These are phyloP conservation scores for Saguinus imperator DNA, from an alignment of 2,113 vertebrate genomes.

Conservation along the genomic window DNA sequence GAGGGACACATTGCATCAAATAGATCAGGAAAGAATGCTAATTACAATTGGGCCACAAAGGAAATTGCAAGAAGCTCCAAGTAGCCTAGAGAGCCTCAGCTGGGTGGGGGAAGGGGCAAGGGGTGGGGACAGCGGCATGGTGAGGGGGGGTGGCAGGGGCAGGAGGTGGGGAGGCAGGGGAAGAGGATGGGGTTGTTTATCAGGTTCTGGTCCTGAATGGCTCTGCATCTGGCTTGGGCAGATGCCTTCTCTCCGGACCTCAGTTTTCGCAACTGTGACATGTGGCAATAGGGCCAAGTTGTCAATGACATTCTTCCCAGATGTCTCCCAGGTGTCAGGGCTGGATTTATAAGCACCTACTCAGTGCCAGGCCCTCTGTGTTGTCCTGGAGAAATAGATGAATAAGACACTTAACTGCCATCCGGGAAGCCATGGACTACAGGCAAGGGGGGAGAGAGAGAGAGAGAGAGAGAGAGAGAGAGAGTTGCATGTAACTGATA, in stretches of 20 bases:
- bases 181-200: too few species aligned
- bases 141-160: not conserved
- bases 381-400: not conserved
- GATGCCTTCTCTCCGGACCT: not conserved
- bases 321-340: not conserved
- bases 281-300: not conserved
- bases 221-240: not conserved
- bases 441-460: not conserved
- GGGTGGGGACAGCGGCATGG: not conserved
- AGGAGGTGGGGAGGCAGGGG: too few species aligned
- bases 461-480: too few species aligned
- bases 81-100: not conserved
- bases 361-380: not conserved
- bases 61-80: not conserved
- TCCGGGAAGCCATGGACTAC: not conserved
- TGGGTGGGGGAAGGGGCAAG: not conserved
- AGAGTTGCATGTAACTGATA: not conserved
- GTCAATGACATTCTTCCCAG: not conserved
- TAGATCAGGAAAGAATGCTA: not conserved
- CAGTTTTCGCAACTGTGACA: not conserved
- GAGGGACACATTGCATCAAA: not conserved
- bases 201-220: rapidly evolving
- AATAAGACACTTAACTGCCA: not conserved
- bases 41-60: not conserved
- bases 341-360: not conserved